Base-by-base conservation (phyloP, 2,888 invertebrate species). In the Melanargia galathea region DNA sequence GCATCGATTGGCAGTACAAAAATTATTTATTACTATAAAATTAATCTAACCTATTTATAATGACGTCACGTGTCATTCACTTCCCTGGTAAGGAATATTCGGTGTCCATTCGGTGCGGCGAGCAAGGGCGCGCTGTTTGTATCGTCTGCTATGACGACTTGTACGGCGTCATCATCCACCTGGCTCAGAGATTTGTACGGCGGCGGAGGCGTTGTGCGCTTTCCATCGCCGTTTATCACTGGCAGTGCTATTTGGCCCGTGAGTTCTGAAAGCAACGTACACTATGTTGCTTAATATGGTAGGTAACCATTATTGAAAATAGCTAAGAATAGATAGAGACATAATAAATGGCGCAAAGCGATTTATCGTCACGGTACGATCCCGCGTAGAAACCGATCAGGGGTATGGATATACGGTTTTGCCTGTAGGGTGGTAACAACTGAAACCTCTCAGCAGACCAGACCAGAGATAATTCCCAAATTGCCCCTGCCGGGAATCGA, bases 201-300 rank as follows among this genome's bases (percentile, higher is more conserved):
- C 0, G 90, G 90, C 0, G 89, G 89, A 0, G 90, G 89, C 4
- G 69, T 69, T 0, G 83, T 80, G 1, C 70, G 68, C 8, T 76
- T 76, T 11, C 78, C 76, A 5, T 65, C 71, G 10, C 72, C 70
- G 56, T 67, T 81, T 18, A 87, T 65, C 13, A 82, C 57, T 1
- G 84, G 77, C 63, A 90, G 64, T 0, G 88, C 82, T 62, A 87
- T 81, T 71, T 86, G 84, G 5, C 84, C 82, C 0, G 90, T 89
- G 8, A 90, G 77, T 71, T 80, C 90, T 90, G 85, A 2, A 80
- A 80, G n/a, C n/a, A n/a, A n/a, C n/a, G n/a, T n/a, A n/a, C n/a
- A n/a, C n/a, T n/a, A n/a, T n/a, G n/a, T n/a, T n/a, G n/a, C n/a
- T n/a, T n/a, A n/a, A n/a, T n/a, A n/a, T n/a, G n/a, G n/a, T n/a